A percentile compares a stretch with the other conserved stretches of the same genome.
These are phyloP conservation scores for Nowickia ferox DNA, from an alignment of 2,888 invertebrate genomes.

Conservation along the genomic window DNA sequence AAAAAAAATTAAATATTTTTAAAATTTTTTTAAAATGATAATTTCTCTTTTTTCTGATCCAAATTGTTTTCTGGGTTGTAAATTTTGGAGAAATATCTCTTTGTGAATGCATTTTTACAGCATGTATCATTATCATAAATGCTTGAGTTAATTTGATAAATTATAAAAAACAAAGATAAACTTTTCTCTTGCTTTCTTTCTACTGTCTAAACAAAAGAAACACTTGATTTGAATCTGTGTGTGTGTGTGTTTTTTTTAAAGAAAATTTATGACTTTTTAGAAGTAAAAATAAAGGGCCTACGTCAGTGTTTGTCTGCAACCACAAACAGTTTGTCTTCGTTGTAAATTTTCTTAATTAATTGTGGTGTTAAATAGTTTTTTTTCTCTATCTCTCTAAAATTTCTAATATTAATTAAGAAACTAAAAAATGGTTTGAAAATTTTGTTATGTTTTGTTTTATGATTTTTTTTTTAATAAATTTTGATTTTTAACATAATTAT, in stretches of 20 bases:
- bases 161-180: conserved; percentile 69
- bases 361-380: conserved; percentile 59
- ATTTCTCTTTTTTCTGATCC: too few relatives aligned
- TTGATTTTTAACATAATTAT: conserved; percentile 36
- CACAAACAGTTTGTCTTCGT: conserved; percentile 17
- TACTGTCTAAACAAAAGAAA: conserved; percentile 63
- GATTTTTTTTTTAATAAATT: conserved; percentile 48
- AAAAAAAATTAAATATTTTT: too few relatives aligned
- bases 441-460: conserved; percentile 12
- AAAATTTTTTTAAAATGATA: too few relatives aligned
- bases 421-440: conserved; percentile 20
- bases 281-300: conserved; percentile 25
- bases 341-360: conserved; percentile 69
- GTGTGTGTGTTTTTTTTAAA: background rate
- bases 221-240: conserved; percentile 32
- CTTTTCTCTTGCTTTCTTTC: conserved; percentile 10
- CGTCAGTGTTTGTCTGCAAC: background rate
- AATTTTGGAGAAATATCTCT: conserved; percentile 2
- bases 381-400: background rate
- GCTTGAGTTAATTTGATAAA: conserved; percentile 80
- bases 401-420: conserved; percentile 54
- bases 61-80: conserved; percentile 12
- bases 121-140: conserved; percentile 62
- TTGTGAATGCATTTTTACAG: background rate
- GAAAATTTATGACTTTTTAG: conserved; percentile 52